Evolutionary conservation across 37 sponge, comb jelly and placozoan species (phyloP), one percentile per base, ranked within the genome.

Genomic region (Spongilla lacustris): DNA sequence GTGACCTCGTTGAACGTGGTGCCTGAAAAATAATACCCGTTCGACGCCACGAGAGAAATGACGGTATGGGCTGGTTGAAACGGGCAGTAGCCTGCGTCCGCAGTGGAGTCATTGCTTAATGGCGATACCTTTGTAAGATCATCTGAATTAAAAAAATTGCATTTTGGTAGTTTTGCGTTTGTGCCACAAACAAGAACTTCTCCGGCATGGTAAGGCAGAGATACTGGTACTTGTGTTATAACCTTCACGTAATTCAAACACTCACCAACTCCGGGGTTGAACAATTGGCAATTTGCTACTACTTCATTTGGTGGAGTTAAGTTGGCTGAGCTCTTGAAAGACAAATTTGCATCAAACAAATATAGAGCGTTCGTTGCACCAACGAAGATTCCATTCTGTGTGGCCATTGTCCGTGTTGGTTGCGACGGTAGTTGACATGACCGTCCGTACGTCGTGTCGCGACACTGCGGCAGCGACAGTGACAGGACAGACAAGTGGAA

Each of bases 141-240:
- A 29, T 30, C 30, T 3, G 4, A 11, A 22, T 78, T 33, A 26
- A 82, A 83, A 21, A 91, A 25, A 21, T 77, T 75, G 79, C 91
- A 91, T 66, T 86, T 86, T 11, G 91, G 91, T 23, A 28, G 29
- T 48, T 69, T 81, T 19, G 91, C 82, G 49, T 91, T 91, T 2
- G 87, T 91, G 8, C 91, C 91, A 74, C 91, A 91, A 34, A 91
- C 87, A 26, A 91, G 35, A 8, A 91, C 67, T 36, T 28, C 35
- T 76, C 41, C 41, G 9, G 33, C 49, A 22, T 11, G 50, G 23
- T 34, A 24, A 28, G 66, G 22, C 21, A 66, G 17, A 24, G 85
- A 48, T 10, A 24, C 6, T 3, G 86, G 76, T 14, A 91, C 36
- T 25, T 29, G 78, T 19, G 75, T 66, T 26, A 91, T 69, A 35